Conservation (phyloP, 2,113 vertebrate species). For the Stigmatopora argus region DNA sequence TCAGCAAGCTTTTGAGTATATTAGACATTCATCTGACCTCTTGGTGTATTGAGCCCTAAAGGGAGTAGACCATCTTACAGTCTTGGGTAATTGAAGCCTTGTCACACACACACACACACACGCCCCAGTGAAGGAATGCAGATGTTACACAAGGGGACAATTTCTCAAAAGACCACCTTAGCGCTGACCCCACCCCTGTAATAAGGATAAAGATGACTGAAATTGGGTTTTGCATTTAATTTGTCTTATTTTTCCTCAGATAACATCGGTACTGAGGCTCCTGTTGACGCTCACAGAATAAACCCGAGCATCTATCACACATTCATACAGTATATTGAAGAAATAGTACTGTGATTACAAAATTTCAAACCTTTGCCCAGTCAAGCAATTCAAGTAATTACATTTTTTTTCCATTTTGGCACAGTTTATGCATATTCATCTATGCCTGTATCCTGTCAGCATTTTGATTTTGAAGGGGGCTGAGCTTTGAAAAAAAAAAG, state of each 20-base stretch:
- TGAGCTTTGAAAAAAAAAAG: slow-evolving; percentile 38
- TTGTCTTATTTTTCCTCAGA: not conserved
- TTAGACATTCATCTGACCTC: not conserved
- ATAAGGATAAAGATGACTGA: not conserved
- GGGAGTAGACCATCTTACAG: not conserved
- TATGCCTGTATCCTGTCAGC: slow-evolving; percentile 21
- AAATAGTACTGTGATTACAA: not conserved
- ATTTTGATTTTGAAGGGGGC: slow-evolving; percentile 11
- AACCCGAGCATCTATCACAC: not conserved
- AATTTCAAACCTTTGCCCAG: not conserved
- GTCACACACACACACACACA: not conserved
- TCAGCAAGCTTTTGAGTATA: not conserved
- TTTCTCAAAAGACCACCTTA: not conserved
- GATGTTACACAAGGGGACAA: slow-evolving; percentile 2
- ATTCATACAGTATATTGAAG: not conserved
- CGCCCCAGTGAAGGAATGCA: not conserved
- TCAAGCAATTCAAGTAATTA: not conserved
- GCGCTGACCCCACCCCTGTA: not conserved
- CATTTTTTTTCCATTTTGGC: not conserved
- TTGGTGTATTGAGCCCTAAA: not conserved
- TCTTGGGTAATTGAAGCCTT: not conserved
- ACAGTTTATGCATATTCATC: not conserved
- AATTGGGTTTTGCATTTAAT: not conserved
- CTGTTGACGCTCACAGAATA: not conserved
- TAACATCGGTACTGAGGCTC: not conserved